Evolutionary conservation across 2,113 vertebrate species (phyloP).

Genomic region (Octodon degus): DNA sequence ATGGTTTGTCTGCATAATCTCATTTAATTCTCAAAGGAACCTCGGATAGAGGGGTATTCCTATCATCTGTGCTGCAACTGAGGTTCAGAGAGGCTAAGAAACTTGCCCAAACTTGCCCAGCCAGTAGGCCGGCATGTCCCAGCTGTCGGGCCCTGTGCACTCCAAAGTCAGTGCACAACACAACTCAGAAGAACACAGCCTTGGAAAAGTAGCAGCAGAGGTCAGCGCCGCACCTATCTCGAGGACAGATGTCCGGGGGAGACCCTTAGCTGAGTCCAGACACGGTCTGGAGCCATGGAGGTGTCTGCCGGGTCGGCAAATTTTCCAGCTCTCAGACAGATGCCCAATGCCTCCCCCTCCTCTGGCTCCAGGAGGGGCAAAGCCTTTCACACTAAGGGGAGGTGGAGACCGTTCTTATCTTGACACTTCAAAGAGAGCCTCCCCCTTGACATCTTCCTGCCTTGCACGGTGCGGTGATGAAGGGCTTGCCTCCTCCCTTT

Average conservation of each 20-base stretch:
- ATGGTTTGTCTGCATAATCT: neutral
- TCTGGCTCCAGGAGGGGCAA: neutral
- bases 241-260: neutral
- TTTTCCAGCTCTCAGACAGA: neutral
- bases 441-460: constrained; percentile 77
- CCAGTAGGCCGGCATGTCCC: neutral
- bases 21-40: neutral
- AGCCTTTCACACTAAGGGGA: constrained; percentile 66
- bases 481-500: constrained; percentile 67
- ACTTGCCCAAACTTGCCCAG: neutral
- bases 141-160: neutral
- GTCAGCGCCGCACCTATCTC: neutral
- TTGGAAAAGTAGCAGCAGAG: accelerated
- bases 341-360: constrained; percentile 16
- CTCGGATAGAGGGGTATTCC: neutral
- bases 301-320: neutral
- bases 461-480: constrained; percentile 63
- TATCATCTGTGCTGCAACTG: neutral
- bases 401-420: constrained; percentile 80
- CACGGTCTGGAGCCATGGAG: constrained; percentile 18
- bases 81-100: neutral
- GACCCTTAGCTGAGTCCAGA: constrained; percentile 41
- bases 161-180: too few species aligned
- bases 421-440: constrained; percentile 83
- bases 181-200: neutral